A percentile compares a stretch with the other conserved stretches of the same genome.
Conservation (phyloP, 1,140 invertebrate species). For the Carcinoscorpius rotundicauda region DNA sequence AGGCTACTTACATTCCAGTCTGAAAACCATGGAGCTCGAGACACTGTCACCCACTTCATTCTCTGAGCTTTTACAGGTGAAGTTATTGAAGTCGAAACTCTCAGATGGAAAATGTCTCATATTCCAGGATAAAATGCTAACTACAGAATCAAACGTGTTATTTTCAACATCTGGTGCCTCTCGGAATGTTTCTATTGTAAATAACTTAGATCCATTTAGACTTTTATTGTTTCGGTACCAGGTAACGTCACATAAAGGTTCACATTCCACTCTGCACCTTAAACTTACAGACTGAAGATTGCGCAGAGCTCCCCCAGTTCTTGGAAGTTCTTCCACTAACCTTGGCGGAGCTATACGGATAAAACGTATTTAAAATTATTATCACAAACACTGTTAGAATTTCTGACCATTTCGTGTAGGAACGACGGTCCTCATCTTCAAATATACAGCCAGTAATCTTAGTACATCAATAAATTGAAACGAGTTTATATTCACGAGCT, state of each 20-base stretch:
- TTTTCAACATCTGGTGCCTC: conserved; percentile 32
- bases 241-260: conserved; percentile 58
- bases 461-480: no score
- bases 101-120: conserved; percentile 40
- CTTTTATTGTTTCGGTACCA: conserved; percentile 57
- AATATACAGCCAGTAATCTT: no score
- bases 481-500: no score
- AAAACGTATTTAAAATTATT: background rate
- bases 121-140: conserved; percentile 67
- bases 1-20: conserved; percentile 57
- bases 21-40: conserved; percentile 62
- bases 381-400: no score
- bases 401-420: no score
- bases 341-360: conserved; percentile 57
- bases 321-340: conserved; percentile 65
- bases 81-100: conserved; percentile 59
- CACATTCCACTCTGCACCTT: conserved; percentile 76
- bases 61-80: conserved; percentile 63
- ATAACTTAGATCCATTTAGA: conserved; percentile 18
- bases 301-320: conserved; percentile 54
- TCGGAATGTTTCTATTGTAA: conserved; percentile 47
- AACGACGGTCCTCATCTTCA: no score
- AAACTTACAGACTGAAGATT: conserved; percentile 48
- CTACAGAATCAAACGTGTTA: conserved; percentile 74
- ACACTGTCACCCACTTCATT: conserved; percentile 58